Percentiles rank a stretch among this genome's conserved stretches.
These are phyloP conservation scores for Bradysia coprophila DNA, from an alignment of 1,140 invertebrate genomes.

Conservation along the genomic window DNA sequence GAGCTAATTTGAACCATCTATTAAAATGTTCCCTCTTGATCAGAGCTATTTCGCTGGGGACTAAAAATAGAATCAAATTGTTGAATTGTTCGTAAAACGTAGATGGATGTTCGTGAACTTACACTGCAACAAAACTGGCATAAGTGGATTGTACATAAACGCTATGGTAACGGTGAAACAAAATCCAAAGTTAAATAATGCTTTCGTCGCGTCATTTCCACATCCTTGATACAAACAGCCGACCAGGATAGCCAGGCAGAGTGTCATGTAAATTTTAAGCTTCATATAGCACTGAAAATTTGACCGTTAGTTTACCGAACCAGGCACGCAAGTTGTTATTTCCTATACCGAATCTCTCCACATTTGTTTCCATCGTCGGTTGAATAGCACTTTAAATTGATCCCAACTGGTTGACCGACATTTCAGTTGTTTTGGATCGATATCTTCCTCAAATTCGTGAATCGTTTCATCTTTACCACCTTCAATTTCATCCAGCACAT, in stretches of 20 bases:
- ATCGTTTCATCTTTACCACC: slow-evolving; percentile 4
- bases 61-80: too few species aligned
- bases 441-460: slow-evolving; percentile 19
- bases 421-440: slow-evolving; percentile 26
- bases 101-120: too few species aligned
- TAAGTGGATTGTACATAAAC: slow-evolving; percentile 61
- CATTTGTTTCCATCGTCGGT: slow-evolving; percentile 48
- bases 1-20: slow-evolving; percentile 78
- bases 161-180: slow-evolving; percentile 57
- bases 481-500: background rate
- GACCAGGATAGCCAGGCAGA: slow-evolving; percentile 49
- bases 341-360: slow-evolving; percentile 44
- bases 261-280: slow-evolving; percentile 42
- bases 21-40: slow-evolving; percentile 85
- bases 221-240: slow-evolving; percentile 46
- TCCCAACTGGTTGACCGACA: slow-evolving; percentile 33
- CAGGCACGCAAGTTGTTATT: too few species aligned
- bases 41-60: slow-evolving; percentile 71
- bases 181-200: slow-evolving; percentile 65
- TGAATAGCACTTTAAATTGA: slow-evolving; percentile 44
- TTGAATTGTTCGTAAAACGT: too few species aligned
- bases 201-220: slow-evolving; percentile 59
- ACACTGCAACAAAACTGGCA: slow-evolving; percentile 60
- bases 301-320: background rate
- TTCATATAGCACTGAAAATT: slow-evolving; percentile 45